Conservation (phyloP, 1,140 invertebrate species). For the Drosophila athabasca region DNA sequence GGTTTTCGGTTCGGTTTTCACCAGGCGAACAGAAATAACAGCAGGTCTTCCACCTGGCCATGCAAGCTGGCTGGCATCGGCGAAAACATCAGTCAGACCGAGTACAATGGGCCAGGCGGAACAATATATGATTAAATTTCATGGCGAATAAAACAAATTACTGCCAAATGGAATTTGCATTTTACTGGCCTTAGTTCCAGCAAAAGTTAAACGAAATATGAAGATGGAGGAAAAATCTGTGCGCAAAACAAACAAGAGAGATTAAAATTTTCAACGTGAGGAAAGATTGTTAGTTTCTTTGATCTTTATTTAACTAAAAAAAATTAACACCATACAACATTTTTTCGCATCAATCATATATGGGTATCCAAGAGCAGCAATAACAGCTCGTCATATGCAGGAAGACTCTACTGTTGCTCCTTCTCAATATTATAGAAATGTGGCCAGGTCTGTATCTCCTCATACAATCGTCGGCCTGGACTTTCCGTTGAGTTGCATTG, state of each 20-base stretch:
- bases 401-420: conserved; percentile 33
- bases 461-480: conserved; percentile 73
- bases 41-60: conserved; percentile 23
- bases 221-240: no score
- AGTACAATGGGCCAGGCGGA: conserved; percentile 13
- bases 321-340: background rate
- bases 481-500: conserved; percentile 84
- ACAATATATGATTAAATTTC: background rate
- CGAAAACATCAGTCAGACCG: conserved; percentile 7
- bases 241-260: no score
- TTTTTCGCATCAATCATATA: conserved; percentile 30
- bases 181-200: no score
- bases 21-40: conserved; percentile 55
- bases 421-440: conserved; percentile 75
- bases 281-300: conserved; percentile 1
- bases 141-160: no score
- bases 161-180: no score
- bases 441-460: conserved; percentile 79
- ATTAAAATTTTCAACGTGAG: no score
- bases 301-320: no score
- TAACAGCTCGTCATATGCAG: background rate
- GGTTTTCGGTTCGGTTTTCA: conserved; percentile 77
- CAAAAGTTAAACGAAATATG: no score
- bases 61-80: conserved; percentile 8
- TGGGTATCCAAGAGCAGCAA: conserved; percentile 16